Evolutionary conservation across 2,797 vertebrate species (phyloP).

Genomic region (Sebastes vulpes): DNA sequence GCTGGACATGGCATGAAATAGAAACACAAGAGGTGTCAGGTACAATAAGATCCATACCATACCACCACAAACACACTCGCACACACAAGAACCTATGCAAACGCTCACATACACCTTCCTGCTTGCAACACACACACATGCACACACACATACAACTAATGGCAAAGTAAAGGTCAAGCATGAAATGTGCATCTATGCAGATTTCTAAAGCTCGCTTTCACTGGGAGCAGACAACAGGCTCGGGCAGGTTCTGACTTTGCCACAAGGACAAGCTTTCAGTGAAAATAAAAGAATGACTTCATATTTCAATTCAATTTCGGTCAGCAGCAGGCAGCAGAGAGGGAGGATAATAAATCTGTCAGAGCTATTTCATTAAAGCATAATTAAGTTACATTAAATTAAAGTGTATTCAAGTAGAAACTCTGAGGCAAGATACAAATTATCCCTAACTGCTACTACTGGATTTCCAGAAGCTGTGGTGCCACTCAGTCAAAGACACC

Average conservation of each 20-base stretch:
- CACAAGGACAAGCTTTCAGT: conserved; percentile 16
- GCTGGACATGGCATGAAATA: background rate
- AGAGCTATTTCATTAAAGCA: background rate
- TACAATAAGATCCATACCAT: background rate
- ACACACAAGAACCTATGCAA: background rate
- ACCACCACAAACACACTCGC: background rate
- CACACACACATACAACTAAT: background rate
- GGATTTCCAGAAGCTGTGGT: background rate
- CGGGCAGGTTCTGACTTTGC: conserved; percentile 58
- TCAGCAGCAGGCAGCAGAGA: conserved; percentile 17
- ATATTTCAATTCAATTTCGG: conserved; percentile 30
- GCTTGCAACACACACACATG: background rate
- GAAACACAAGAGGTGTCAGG: background rate
- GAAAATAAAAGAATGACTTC: conserved; percentile 24
- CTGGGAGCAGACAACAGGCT: conserved; percentile 48
- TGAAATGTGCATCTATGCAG: background rate
- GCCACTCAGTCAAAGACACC: background rate
- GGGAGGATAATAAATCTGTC: background rate
- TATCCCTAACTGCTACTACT: background rate
- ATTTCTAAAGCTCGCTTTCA: background rate
- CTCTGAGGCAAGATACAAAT: background rate
- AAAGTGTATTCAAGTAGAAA: background rate
- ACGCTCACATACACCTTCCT: background rate
- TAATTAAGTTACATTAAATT: background rate
- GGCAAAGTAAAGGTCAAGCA: conserved; percentile 22